Conservation (phyloP, 2,797 vertebrate genomes). For the Notoglanidium macrostoma region DNA sequence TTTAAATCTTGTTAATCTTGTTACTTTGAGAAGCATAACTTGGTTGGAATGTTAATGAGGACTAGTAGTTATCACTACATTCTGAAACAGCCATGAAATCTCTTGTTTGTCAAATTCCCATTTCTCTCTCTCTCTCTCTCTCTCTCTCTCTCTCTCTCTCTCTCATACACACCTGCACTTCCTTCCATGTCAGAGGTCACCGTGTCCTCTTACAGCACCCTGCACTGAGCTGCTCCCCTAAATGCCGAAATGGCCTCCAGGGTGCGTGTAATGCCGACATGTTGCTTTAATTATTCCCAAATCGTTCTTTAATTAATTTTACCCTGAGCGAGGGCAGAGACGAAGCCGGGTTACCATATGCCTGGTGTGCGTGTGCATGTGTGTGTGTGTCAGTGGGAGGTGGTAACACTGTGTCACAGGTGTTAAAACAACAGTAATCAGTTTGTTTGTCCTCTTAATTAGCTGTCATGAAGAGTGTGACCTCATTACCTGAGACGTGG, state of each 20-base stretch:
- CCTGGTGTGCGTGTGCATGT: background rate
- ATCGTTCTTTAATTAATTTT: constrained; percentile 49
- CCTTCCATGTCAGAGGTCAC: background rate
- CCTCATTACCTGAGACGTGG: background rate
- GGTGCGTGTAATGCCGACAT: constrained; percentile 40
- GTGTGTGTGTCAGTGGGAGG: background rate
- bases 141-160: background rate
- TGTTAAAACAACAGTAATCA: constrained; percentile 25
- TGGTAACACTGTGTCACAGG: background rate
- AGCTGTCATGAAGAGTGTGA: constrained; percentile 37
- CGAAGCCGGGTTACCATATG: constrained; percentile 17
- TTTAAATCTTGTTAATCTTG: background rate
- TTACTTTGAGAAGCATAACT: background rate
- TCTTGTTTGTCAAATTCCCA: background rate
- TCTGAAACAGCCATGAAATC: background rate
- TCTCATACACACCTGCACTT: background rate
- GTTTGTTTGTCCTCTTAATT: constrained; percentile 50
- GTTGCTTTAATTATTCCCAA: constrained; percentile 44
- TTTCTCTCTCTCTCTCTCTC: background rate
- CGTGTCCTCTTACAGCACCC: too few species aligned
- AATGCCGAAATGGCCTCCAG: background rate
- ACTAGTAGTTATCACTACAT: background rate
- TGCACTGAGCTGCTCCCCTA: background rate
- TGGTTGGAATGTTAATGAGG: background rate
- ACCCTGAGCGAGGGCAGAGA: constrained; percentile 19